Evolutionary conservation across 2,888 invertebrate species (phyloP), one percentile per base, ranked within the genome.

Genomic region (Luperina testacea): DNA sequence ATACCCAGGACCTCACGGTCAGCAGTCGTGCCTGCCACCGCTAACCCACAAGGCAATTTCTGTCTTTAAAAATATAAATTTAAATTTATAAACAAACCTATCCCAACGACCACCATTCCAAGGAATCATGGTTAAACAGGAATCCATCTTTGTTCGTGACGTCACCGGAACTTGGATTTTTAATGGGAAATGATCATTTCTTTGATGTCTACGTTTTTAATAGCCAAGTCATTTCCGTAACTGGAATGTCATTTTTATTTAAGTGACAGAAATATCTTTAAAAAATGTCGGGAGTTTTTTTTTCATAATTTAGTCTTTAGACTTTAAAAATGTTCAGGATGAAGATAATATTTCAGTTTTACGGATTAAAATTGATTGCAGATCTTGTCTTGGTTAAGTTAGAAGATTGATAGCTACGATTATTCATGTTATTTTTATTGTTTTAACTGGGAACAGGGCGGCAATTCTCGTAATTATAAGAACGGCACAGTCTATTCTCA

Each of bases 171-270:
- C 78, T 53, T 20, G 1, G 38, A 72, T 48, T 70, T 61, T 67
- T 64, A 63, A 78, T 78, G 57, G 74, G 59, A 78, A 78, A 67
- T 59, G n/a, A 78, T 70, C 1, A 27, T 63, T 53, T 57, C 75
- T 89, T 87, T 87, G 87, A 87, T 81, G 82, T 78, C 69, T 48
- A 48, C 51, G 7, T 65, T 80, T 81, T 79, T 85, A 53, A 88
- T 75, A 59, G 59, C 63, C 17, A 27, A 27, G 73, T 82, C 71
- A 82, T 82, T 88, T 88, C 82, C 87, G 48, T 78, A 32, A 61
- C 45, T 53, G 59, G 63, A 68, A 81, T 70, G 42, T 64, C 75
- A 53, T 38, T 71, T 78, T 53, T 64, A 68, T 69, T 32, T 17
- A 53, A 38, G 45, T 77, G 70, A 74, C 78, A 67, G 72, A 48